These are phyloP conservation scores for Amitus sp. DNA, from an alignment of 2,888 invertebrate genomes.

Conservation along the genomic window DNA sequence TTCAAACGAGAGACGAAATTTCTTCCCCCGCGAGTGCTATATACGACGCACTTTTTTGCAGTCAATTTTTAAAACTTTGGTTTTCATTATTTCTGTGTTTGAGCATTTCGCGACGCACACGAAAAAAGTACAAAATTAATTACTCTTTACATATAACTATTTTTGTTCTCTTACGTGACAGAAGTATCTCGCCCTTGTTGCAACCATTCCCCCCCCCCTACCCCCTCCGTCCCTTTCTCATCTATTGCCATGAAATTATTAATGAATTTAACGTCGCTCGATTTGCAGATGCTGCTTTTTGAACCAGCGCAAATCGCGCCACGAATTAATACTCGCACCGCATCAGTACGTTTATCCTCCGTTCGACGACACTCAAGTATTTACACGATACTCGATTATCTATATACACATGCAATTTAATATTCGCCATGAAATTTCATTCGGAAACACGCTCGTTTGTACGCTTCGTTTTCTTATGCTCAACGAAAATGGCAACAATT, in stretches of 20 bases:
- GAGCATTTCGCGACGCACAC: constrained; percentile 63
- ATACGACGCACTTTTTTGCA: constrained; percentile 30
- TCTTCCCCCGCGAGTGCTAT: constrained; percentile 25
- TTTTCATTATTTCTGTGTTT: constrained; percentile 45
- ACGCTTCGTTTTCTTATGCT: constrained; percentile 1
- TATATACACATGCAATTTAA: constrained; percentile 27
- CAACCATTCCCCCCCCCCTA: constrained; percentile 15
- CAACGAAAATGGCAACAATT: too few relatives aligned
- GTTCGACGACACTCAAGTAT: constrained; percentile 27
- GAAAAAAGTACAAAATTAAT: constrained; percentile 64
- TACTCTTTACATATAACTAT: constrained; percentile 51
- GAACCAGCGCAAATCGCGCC: constrained; percentile 20
- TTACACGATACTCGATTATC: constrained; percentile 26
- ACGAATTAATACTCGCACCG: constrained; percentile 37
- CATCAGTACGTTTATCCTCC: constrained; percentile 35
- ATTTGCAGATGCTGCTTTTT: constrained; percentile 16
- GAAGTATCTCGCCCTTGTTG: constrained; percentile 40
- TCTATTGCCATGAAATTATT: constrained; percentile 40
- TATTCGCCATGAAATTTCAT: constrained; percentile 7
- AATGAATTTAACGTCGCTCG: constrained; percentile 32
- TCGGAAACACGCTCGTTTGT: neutral
- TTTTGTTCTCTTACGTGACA: constrained; percentile 43
- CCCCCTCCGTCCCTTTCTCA: constrained; percentile 13
- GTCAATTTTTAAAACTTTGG: constrained; percentile 13
- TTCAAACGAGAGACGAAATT: constrained; percentile 35